Evolutionary conservation across 2,797 vertebrate genomes (phyloP).

Genomic region (Enteromius thamalakanensis): DNA sequence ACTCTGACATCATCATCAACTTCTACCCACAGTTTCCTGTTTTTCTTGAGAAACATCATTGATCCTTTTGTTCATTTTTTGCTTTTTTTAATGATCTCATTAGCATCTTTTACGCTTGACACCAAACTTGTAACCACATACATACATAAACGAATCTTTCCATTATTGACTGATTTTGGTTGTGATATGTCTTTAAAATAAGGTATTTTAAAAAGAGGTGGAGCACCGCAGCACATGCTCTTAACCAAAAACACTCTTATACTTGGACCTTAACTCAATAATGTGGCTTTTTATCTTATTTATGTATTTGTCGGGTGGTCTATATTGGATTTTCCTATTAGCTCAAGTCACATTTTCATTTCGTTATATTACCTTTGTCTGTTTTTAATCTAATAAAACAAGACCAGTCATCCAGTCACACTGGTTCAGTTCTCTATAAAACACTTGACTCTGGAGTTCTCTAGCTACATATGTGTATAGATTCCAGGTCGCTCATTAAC

Average conservation of each 20-base stretch:
- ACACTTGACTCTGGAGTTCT: no score
- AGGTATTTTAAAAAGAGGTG: not conserved
- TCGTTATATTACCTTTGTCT: not conserved
- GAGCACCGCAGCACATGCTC: not conserved
- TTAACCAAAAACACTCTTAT: not conserved
- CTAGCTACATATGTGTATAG: not conserved
- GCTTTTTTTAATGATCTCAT: not conserved
- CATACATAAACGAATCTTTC: not conserved
- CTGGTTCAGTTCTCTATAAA: not conserved
- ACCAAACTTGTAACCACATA: not conserved
- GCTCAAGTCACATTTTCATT: not conserved
- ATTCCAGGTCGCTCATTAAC: not conserved
- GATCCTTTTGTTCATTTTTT: not conserved
- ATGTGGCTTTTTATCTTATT: not conserved
- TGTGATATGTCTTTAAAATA: not conserved
- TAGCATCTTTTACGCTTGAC: not conserved
- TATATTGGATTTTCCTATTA: not conserved
- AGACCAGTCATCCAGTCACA: not conserved
- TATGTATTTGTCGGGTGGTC: slow-evolving; percentile 1
- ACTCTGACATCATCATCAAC: not conserved
- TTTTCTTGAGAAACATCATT: not conserved
- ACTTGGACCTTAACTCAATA: slow-evolving; percentile 20
- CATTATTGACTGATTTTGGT: not conserved
- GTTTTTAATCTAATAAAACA: not conserved
- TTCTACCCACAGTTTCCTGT: not conserved